Percentiles rank a stretch among this genome's conserved stretches.
Evolutionary conservation across 2,797 vertebrate genomes (phyloP).

Genomic region (Lophius americanus): DNA sequence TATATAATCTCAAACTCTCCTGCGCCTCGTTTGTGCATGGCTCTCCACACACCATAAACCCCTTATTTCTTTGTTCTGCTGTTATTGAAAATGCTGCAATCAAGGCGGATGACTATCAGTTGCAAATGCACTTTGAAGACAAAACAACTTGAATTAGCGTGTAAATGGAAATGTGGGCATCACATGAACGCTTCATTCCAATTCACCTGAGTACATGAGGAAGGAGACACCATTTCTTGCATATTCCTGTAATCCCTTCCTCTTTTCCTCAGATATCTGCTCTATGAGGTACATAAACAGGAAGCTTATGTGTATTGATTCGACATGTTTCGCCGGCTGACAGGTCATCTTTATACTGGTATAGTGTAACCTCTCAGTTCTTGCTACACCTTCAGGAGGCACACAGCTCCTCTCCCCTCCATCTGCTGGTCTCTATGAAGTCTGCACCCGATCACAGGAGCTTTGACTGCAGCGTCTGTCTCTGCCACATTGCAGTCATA

Average conservation of each 20-base stretch:
- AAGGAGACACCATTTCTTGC: conserved; percentile 57
- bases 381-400: conserved; percentile 76
- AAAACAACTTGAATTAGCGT: conserved; percentile 76
- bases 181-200: conserved; percentile 53
- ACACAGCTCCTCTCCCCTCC: conserved; percentile 71
- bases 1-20: conserved; percentile 70
- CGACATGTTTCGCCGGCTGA: conserved; percentile 63
- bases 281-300: conserved; percentile 65
- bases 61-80: conserved; percentile 69
- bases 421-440: conserved; percentile 80
- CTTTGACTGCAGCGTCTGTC: conserved; percentile 80
- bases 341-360: conserved; percentile 79
- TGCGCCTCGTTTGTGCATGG: conserved; percentile 66
- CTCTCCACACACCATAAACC: conserved; percentile 60
- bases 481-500: conserved; percentile 67
- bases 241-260: conserved; percentile 64
- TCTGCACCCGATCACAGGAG: conserved; percentile 75
- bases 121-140: conserved; percentile 77
- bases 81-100: conserved; percentile 73
- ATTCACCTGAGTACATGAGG: conserved; percentile 55
- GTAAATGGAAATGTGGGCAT: conserved; percentile 66
- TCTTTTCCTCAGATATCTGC: conserved; percentile 61
- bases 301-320: conserved; percentile 67
- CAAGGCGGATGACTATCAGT: conserved; percentile 71
- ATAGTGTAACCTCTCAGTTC: conserved; percentile 77